These are phyloP conservation scores for Xyrichtys novacula DNA, from an alignment of 2,797 vertebrate genomes.

Conservation along the genomic window DNA sequence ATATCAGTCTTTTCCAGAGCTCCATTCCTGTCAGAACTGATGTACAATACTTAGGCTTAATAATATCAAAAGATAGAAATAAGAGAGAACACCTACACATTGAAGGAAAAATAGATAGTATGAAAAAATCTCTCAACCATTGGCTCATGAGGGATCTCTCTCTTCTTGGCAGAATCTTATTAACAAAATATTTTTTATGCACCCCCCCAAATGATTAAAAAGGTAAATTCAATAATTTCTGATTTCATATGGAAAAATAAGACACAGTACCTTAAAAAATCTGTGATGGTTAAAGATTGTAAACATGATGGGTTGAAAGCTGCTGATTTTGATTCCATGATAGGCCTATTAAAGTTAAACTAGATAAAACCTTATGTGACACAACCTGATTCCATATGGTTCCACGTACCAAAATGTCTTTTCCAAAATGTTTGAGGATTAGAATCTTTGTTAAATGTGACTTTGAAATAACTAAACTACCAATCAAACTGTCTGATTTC, in stretches of 20 bases:
- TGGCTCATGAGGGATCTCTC: not conserved
- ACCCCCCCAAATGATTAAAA: not conserved
- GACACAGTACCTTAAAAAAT: not conserved
- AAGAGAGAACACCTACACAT: not conserved
- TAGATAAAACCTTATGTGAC: not conserved
- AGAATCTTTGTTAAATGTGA: not conserved
- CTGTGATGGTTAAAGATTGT: not conserved
- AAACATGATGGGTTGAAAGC: not conserved
- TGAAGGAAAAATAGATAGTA: not conserved
- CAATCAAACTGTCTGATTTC: no score
- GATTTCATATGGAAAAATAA: not conserved
- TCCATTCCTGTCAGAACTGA: not conserved
- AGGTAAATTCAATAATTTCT: not conserved
- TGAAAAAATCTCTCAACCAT: not conserved
- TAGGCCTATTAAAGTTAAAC: not conserved
- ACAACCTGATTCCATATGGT: not conserved
- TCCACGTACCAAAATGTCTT: not conserved
- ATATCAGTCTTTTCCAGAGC: not conserved
- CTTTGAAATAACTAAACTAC: no score
- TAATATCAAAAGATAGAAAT: not conserved
- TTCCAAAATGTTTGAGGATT: not conserved
- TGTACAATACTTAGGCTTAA: not conserved
- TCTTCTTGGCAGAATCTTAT: not conserved
- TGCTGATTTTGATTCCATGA: not conserved
- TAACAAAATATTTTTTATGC: not conserved